phyloP scores from a whole-genome alignment of 2,888 invertebrate species.

The Pediacus dermestoides region DNA sequence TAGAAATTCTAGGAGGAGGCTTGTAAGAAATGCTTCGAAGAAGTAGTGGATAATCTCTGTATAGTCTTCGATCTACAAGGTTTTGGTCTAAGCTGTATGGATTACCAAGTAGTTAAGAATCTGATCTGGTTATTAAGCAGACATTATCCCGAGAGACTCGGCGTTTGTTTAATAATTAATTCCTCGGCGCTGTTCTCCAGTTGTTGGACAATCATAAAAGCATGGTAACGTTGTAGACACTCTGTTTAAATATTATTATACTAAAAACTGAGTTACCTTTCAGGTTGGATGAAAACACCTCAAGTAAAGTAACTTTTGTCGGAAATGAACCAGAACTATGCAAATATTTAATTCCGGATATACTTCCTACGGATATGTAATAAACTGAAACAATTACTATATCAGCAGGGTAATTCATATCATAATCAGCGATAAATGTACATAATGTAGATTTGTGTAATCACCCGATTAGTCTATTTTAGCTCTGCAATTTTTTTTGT shows the following conservation, averaged over 20 bases:
- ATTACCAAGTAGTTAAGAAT: slow-evolving; percentile 76
- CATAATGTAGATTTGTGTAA: no score
- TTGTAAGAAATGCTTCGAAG: slow-evolving; percentile 74
- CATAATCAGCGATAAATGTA: no score
- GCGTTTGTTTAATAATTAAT: slow-evolving; percentile 72
- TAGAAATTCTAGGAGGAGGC: slow-evolving; percentile 63
- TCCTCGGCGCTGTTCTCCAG: slow-evolving; percentile 71
- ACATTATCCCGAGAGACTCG: slow-evolving; percentile 75
- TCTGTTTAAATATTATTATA: slow-evolving; percentile 7
- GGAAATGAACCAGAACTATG: slow-evolving; percentile 67
- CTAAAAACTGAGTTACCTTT: slow-evolving; percentile 31
- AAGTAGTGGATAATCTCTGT: slow-evolving; percentile 73
- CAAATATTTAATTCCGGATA: slow-evolving; percentile 73
- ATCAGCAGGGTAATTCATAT: no score
- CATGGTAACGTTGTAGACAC: slow-evolving; percentile 59
- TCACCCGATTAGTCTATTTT: no score
- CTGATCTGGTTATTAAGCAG: slow-evolving; percentile 73
- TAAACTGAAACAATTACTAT: no score
- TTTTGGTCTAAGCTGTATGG: slow-evolving; percentile 74
- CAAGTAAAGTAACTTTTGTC: slow-evolving; percentile 72
- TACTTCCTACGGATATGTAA: slow-evolving; percentile 68
- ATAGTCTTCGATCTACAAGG: slow-evolving; percentile 74
- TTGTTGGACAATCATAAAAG: slow-evolving; percentile 73
- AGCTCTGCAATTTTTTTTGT: no score
- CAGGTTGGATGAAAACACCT: slow-evolving; percentile 74